Base-by-base conservation (phyloP, 2,888 invertebrate genomes). In the Melanostoma scalare region DNA sequence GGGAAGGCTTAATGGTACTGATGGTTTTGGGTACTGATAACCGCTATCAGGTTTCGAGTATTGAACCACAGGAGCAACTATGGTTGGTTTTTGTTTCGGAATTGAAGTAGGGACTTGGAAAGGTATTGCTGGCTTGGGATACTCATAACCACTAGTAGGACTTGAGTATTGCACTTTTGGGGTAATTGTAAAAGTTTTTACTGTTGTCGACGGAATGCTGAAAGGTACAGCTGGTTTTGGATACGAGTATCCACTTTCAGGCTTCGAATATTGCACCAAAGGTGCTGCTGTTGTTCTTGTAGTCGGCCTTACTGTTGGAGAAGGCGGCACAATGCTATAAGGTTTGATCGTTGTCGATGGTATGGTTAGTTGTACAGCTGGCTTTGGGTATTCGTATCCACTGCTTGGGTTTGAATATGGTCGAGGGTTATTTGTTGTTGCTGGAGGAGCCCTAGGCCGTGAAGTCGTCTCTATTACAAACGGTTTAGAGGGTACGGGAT, bases 11-110 rank as follows among this genome's bases (percentile, higher is more conserved):
- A 69, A 58, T 1, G 58, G 50, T 44, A 40, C 35, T 0, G 30
- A 30, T 2, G 74, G 74, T 50, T 65, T 74, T 9, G 65, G 63
- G n/a, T 74, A 74, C 6, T 74, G 10, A 20, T 74, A 74, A 2
- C 74, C 74, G n/a, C 36, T 44, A 2, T 40, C 20, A 2, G 8
- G 9, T 33, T 33, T 4, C n/a, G 33, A 31, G 3, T 33, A 31
- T 20, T 20, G 20, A 8, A 30, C 8, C 6, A 8, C 30, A 30
- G 52, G 52, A 52, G 6, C 33, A 52, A 6, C 4, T 3, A 3
- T 60, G 10, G 46, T 33, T 33, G 35, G 44, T 0, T 33, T 33
- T 10, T n/a, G 5, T 0, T 44, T 5, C 2, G 44, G 3, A 20
- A 20, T 20, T n/a, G 33, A n/a, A 1, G 40, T 0, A 1, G 58